Base-by-base conservation (phyloP, 2,797 vertebrate species). In the Sebastes dallii region DNA sequence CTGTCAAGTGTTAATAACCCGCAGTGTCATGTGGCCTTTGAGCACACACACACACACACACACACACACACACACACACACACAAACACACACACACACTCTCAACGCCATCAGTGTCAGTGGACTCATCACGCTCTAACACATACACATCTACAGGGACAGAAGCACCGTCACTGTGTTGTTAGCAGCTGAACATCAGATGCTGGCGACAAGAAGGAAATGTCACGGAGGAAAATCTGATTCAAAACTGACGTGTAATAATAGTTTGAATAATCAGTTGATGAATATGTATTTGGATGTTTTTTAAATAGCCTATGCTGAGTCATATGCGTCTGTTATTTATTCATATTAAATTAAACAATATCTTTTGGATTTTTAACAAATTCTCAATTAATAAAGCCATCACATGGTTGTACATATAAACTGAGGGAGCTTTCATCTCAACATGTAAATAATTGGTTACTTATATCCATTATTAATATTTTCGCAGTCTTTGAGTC, bases 1-100 rank as follows among this genome's bases (percentile, higher is more conserved):
- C 90, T 83, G 90, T 94, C 88, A 84, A 95, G 94, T 94, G 93
- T 94, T 95, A 95, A 95, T 95, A 94, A 93, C 90, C 90, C 73
- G 24, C 78, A 79, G 86, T 88, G 83, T 91, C 88, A 92, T 92
- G 89, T 90, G 94, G 87, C 88, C 84, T 83, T 79, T 66, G 85
- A 90, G 87, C 42, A 7, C 42, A 46, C 39, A 42, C 36, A 39
- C 2, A 36, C 34, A 36, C 34, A 36, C 34, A 36, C 36, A 36
- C 11, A 39, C 36, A 36, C 4, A 39, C 13, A 39, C 1, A 39
- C 5, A 14, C 36, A 34, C 10, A 36, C 12, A 39, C 39, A 42
- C 81, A 66, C 75, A n/a, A n/a, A 39, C 36, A 39, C 42, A 7
- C 42, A 46, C 39, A 39, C 39, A 42, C 81, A 66, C 75, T 80